A percentile compares a stretch with the other conserved stretches of the same genome.
Conservation (phyloP, 2,113 vertebrate genomes). For the Vimba vimba region DNA sequence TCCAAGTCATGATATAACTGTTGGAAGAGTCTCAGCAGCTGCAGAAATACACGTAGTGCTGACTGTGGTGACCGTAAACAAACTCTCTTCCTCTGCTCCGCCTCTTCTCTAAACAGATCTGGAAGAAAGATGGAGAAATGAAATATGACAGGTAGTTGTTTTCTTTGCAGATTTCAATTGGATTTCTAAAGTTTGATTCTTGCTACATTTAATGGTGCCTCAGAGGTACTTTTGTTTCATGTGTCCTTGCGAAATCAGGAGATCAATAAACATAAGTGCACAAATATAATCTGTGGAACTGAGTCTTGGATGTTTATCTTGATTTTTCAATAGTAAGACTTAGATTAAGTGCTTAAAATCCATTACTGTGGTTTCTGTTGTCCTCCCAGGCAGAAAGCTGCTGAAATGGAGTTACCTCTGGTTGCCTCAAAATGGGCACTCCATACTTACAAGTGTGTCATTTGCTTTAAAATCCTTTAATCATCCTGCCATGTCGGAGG, state of each 20-base stretch:
- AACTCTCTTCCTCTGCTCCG: neutral
- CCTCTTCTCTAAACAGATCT: constrained; percentile 9
- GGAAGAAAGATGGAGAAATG: neutral
- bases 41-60: neutral
- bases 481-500: neutral
- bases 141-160: neutral
- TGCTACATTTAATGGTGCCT: neutral
- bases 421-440: constrained; percentile 3
- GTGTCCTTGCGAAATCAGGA: neutral
- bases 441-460: neutral
- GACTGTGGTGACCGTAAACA: constrained; percentile 34
- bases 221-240: neutral
- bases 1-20: constrained; percentile 41
- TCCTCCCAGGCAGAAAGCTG: neutral
- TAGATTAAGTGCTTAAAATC: neutral
- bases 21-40: constrained; percentile 42
- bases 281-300: neutral
- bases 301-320: neutral
- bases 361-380: constrained; percentile 18
- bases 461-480: constrained; percentile 25
- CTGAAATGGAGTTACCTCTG: constrained; percentile 5
- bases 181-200: neutral
- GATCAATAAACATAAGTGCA: neutral
- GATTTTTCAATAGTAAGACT: neutral
- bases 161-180: neutral